phyloP scores from a whole-genome alignment of 1,140 invertebrate species.

The Phymastichus coffea region DNA sequence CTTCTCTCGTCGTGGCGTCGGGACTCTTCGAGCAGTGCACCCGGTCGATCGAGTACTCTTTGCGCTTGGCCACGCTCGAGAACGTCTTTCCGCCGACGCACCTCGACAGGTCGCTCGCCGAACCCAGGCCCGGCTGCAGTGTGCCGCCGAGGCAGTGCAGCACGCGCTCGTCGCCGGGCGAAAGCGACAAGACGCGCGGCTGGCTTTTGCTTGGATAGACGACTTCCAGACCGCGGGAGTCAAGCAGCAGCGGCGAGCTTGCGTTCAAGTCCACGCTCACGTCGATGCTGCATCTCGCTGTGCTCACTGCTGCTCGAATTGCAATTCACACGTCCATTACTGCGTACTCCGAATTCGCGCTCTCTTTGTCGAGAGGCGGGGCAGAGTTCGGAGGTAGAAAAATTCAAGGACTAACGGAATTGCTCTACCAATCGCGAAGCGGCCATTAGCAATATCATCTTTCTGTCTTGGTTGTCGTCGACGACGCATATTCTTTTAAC shows the following conservation, averaged over 20 bases:
- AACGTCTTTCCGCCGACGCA: neutral
- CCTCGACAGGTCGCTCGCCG: neutral
- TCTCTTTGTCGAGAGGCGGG: too few relatives aligned
- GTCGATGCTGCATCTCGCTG: slow-evolving; percentile 4
- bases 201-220: neutral
- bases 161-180: neutral
- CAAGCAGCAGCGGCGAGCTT: neutral
- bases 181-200: neutral
- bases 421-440: too few relatives aligned
- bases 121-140: neutral
- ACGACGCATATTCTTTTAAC: too few relatives aligned
- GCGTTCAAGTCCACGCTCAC: neutral
- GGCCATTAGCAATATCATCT: too few relatives aligned
- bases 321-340: too few relatives aligned
- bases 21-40: slow-evolving; percentile 5
- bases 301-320: too few relatives aligned
- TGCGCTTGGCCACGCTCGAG: neutral
- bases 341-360: too few relatives aligned
- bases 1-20: neutral
- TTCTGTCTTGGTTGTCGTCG: too few relatives aligned
- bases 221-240: neutral
- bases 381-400: too few relatives aligned
- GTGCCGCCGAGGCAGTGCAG: slow-evolving; percentile 3
- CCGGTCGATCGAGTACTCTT: neutral
- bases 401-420: too few relatives aligned